Evolutionary conservation across 2,888 invertebrate genomes (phyloP).

Genomic region (Cheilosia grossa): DNA sequence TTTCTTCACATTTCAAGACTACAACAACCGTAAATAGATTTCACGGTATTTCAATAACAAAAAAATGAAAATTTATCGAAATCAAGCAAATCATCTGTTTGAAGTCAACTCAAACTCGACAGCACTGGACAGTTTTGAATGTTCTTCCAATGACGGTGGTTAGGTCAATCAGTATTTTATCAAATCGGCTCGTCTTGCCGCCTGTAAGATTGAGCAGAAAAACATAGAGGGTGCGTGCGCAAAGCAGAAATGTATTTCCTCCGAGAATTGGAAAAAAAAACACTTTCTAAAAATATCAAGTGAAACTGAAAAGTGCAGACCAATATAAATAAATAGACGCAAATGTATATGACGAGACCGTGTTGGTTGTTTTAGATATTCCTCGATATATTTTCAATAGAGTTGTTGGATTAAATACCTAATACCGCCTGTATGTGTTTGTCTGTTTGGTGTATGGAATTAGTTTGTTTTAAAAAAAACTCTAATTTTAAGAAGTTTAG

Average conservation of each 20-base stretch:
- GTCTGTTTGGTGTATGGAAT: neutral
- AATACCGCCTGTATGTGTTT: neutral
- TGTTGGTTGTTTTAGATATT: conserved; percentile 20
- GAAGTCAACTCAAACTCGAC: too few species aligned
- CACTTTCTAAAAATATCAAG: conserved; percentile 52
- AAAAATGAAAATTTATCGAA: too few species aligned
- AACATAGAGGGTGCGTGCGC: neutral
- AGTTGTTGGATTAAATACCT: conserved; percentile 25
- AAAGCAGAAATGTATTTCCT: neutral
- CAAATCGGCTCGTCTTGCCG: neutral
- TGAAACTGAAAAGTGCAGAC: conserved; percentile 56
- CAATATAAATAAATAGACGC: conserved; percentile 52
- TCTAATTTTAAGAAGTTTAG: neutral
- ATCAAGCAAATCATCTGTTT: too few species aligned
- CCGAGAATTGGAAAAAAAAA: conserved; percentile 3
- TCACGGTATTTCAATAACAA: too few species aligned
- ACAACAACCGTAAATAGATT: too few species aligned
- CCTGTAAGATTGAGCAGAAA: neutral
- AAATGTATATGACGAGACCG: conserved; percentile 9
- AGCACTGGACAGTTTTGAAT: neutral
- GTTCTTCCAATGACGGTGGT: too few species aligned
- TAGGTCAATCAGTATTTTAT: too few species aligned
- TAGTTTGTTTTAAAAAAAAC: neutral
- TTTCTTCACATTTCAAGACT: too few species aligned
- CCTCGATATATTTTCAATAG: conserved; percentile 1